phyloP scores from a whole-genome alignment of 2,797 vertebrate genomes.

The Hippocampus kuda region DNA sequence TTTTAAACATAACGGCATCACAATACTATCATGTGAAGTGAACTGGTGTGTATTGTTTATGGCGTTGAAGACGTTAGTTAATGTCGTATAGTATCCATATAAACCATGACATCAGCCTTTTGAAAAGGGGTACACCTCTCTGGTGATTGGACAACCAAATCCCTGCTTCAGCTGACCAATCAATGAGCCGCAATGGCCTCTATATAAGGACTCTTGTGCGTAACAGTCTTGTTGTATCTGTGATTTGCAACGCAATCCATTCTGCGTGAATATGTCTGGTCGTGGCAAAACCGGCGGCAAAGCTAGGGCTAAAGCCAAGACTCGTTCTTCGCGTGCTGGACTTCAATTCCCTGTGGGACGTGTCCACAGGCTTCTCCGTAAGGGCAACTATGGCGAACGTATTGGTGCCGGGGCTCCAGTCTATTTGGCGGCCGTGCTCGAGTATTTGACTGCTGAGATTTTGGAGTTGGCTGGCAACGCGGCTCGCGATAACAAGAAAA shows the following conservation, averaged over 20 bases:
- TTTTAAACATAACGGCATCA: too few relatives aligned
- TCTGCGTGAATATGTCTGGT: not conserved
- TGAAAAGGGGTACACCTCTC: not conserved
- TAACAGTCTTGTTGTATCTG: accelerated
- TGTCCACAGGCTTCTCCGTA: not conserved
- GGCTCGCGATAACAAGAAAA: not conserved
- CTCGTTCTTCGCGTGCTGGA: not conserved
- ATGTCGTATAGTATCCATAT: not conserved
- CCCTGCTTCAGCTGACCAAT: not conserved
- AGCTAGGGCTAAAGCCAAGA: not conserved
- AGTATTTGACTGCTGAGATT: not conserved
- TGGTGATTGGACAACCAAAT: not conserved
- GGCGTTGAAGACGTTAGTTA: too few relatives aligned
- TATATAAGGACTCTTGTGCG: too few relatives aligned
- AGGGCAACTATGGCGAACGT: not conserved
- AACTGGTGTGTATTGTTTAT: too few relatives aligned
- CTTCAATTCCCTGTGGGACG: not conserved
- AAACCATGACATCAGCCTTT: not conserved
- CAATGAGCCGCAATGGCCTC: too few relatives aligned
- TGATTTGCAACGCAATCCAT: too few relatives aligned
- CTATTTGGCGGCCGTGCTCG: not conserved
- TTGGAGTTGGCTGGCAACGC: not conserved
- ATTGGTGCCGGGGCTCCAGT: not conserved
- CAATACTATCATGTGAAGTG: too few relatives aligned
- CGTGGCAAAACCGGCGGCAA: not conserved